phyloP scores from a whole-genome alignment of 2,113 vertebrate genomes.

The Thermophis baileyi region DNA sequence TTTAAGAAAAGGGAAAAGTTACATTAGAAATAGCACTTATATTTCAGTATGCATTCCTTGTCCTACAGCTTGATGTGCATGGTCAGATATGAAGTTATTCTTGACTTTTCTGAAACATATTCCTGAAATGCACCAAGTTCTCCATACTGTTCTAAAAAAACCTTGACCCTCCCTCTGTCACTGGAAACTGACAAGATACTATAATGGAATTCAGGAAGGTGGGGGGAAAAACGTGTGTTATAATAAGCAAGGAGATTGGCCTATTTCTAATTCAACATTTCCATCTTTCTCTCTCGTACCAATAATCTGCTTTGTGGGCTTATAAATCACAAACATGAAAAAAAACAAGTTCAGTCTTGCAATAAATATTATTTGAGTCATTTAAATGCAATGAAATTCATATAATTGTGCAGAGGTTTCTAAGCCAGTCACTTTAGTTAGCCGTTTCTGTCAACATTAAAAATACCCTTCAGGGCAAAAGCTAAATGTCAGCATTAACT shows the following conservation, averaged over 20 bases:
- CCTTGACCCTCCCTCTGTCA: neutral
- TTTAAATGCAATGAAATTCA: neutral
- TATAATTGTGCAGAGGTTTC: neutral
- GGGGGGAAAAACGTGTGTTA: rapidly evolving
- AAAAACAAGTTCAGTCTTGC: neutral
- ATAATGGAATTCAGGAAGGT: neutral
- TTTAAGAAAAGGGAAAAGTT: neutral
- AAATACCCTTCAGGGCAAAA: conserved; percentile 18
- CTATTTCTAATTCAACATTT: neutral
- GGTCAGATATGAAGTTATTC: neutral
- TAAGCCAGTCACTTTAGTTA: neutral
- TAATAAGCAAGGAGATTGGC: neutral
- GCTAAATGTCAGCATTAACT: conserved; percentile 21
- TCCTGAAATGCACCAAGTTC: neutral
- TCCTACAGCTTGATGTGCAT: neutral
- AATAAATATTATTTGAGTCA: neutral
- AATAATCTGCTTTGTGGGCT: neutral
- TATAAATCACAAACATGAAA: neutral
- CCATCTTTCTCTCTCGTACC: neutral
- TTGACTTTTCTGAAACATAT: neutral
- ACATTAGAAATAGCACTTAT: neutral
- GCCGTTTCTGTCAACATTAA: neutral
- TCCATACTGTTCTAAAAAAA: neutral
- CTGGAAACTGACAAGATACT: neutral
- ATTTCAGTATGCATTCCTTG: neutral